These are phyloP conservation scores for Ophion slaviceki DNA, from an alignment of 2,888 invertebrate genomes.

Conservation along the genomic window DNA sequence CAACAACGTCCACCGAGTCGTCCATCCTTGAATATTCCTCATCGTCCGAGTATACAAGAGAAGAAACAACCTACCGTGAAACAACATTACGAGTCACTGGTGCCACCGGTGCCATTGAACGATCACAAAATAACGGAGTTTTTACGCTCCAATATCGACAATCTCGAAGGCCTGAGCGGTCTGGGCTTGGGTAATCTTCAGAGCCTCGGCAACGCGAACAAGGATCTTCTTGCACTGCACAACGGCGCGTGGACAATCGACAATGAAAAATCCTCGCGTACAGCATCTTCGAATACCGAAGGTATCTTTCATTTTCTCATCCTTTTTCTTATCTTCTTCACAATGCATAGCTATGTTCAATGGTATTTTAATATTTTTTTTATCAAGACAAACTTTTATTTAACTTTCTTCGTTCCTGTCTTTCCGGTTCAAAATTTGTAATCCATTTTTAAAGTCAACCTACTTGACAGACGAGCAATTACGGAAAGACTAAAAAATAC, in stretches of 20 bases:
- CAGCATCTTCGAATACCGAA: constrained; percentile 80
- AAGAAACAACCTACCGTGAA: constrained; percentile 78
- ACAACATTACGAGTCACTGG: constrained; percentile 83
- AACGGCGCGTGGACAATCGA: constrained; percentile 87
- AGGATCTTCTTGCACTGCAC: constrained; percentile 88
- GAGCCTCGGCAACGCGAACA: constrained; percentile 83
- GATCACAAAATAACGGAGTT: constrained; percentile 91
- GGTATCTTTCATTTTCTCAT: constrained; percentile 71
- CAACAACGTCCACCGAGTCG: constrained; percentile 81
- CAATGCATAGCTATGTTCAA: neutral
- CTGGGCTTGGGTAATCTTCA: constrained; percentile 78
- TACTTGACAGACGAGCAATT: no score
- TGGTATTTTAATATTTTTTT: neutral
- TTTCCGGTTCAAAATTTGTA: no score
- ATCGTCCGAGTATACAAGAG: constrained; percentile 80
- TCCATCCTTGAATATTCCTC: constrained; percentile 82
- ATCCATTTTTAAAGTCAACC: no score
- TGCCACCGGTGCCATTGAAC: constrained; percentile 77
- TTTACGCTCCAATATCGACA: constrained; percentile 89
- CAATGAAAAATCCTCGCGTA: constrained; percentile 77
- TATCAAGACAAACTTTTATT: no score
- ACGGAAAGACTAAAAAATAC: no score
- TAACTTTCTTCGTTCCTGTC: no score
- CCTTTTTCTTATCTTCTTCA: neutral
- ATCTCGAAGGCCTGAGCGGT: constrained; percentile 87